Base-by-base conservation (phyloP, 2,888 invertebrate genomes). In the Timema podura region DNA sequence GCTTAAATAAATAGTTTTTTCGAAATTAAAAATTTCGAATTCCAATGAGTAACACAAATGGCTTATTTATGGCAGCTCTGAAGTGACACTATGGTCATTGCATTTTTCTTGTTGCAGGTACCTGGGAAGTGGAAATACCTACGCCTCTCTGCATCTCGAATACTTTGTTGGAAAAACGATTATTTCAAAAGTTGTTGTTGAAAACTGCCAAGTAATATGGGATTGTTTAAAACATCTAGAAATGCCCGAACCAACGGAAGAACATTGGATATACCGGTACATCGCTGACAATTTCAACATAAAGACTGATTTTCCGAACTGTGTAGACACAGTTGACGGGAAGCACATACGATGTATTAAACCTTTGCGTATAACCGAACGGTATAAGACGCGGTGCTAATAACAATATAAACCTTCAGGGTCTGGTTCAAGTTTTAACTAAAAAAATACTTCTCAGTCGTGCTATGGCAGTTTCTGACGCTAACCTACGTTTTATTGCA, bases 371-470 rank as follows among this genome's bases (percentile, higher is more conserved):
- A n/a, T n/a, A n/a, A n/a, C n/a, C n/a, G n/a, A n/a, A n/a, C n/a
- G n/a, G n/a, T n/a, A n/a, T n/a, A n/a, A n/a, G n/a, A n/a, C n/a
- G n/a, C n/a, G n/a, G n/a, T n/a, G n/a, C n/a, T n/a, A n/a, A n/a
- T n/a, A n/a, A n/a, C n/a, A n/a, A n/a, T n/a, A n/a, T n/a, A n/a
- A n/a, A n/a, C n/a, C n/a, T n/a, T n/a, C n/a, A n/a, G n/a, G n/a
- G n/a, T n/a, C n/a, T n/a, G n/a, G n/a, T n/a, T n/a, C n/a, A n/a
- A n/a, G n/a, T n/a, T n/a, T n/a, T n/a, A n/a, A n/a, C n/a, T n/a
- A n/a, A n/a, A 61, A 61, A 61, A 61, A 61, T 61, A 61, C 61
- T 61, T 61, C 61, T 61, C 61, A 61, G 61, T 61, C 61, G 61
- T 61, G 15, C 61, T 61, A 61, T 61, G 61, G 61, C 61, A 61